Evolutionary conservation across 2,888 invertebrate species (phyloP).

Genomic region (Magallana nippona): DNA sequence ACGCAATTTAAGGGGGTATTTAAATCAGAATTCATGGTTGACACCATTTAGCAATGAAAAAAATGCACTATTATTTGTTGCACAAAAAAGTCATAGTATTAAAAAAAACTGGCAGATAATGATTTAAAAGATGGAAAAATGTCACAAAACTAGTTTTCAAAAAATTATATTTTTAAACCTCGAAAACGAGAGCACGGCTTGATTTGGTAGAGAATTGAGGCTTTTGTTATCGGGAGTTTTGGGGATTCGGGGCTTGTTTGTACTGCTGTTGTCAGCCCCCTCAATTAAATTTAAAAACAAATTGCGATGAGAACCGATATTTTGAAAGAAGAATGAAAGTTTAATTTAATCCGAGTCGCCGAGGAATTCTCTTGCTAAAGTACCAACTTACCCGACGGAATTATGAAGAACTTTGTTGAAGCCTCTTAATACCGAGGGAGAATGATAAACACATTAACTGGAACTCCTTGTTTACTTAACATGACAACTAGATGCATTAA

Average conservation of each 20-base stretch:
- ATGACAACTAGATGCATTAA: no score
- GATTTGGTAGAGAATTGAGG: not conserved
- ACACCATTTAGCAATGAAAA: not conserved
- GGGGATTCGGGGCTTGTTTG: not conserved
- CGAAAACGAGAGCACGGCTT: not conserved
- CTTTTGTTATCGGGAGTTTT: conserved; percentile 10
- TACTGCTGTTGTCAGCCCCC: not conserved
- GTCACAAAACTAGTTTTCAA: conserved; percentile 9
- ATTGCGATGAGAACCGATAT: not conserved
- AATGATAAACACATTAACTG: no score
- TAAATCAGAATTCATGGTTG: not conserved
- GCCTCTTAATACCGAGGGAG: no score
- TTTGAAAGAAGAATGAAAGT: not conserved
- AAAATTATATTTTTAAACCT: not conserved
- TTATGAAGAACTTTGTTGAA: no score
- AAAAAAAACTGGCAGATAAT: no score
- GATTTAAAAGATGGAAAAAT: not conserved
- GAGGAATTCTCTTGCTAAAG: not conserved
- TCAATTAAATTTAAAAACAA: conserved; percentile 29
- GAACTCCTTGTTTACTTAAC: no score
- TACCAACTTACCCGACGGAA: not conserved
- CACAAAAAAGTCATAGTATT: no score
- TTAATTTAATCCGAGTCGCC: not conserved
- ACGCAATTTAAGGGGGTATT: not conserved
- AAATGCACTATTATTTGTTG: not conserved